A percentile compares a stretch with the other conserved stretches of the same genome.
phyloP scores from a whole-genome alignment of 2,113 vertebrate species.

The Suricata suricatta region DNA sequence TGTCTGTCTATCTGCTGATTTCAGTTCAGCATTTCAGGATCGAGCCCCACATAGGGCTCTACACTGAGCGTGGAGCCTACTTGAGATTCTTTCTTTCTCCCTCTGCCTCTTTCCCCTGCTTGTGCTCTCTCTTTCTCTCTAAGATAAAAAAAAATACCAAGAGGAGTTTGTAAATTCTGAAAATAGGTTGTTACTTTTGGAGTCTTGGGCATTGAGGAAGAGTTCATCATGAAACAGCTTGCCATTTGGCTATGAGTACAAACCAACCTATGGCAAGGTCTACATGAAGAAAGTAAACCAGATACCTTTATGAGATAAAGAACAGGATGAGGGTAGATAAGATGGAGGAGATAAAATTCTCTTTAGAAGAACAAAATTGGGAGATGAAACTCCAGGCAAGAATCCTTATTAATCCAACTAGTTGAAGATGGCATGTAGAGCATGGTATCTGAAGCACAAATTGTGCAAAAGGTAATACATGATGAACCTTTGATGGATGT shows the following conservation, averaged over 20 bases:
- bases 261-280: background rate
- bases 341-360: background rate
- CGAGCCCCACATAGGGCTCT: too few relatives aligned
- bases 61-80: too few relatives aligned
- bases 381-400: background rate
- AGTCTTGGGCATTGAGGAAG: conserved; percentile 66
- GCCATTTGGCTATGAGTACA: conserved; percentile 64
- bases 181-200: conserved; percentile 79
- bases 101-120: too few relatives aligned
- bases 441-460: conserved; percentile 82
- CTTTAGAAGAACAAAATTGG: background rate
- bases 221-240: conserved; percentile 75
- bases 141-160: background rate
- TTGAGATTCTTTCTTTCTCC: too few relatives aligned
- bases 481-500: conserved; percentile 70
- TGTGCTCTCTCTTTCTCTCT: too few relatives aligned
- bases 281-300: conserved; percentile 47
- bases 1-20: too few relatives aligned
- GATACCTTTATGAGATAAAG: conserved; percentile 52
- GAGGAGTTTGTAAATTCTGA: conserved; percentile 76
- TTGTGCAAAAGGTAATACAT: conserved; percentile 71
- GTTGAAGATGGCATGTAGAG: conserved; percentile 75
- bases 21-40: too few relatives aligned
- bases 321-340: background rate
- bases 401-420: background rate